A percentile compares a stretch with the other conserved stretches of the same genome.
Evolutionary conservation across 2,113 vertebrate genomes (phyloP).

Genomic region (Gila orcuttii): DNA sequence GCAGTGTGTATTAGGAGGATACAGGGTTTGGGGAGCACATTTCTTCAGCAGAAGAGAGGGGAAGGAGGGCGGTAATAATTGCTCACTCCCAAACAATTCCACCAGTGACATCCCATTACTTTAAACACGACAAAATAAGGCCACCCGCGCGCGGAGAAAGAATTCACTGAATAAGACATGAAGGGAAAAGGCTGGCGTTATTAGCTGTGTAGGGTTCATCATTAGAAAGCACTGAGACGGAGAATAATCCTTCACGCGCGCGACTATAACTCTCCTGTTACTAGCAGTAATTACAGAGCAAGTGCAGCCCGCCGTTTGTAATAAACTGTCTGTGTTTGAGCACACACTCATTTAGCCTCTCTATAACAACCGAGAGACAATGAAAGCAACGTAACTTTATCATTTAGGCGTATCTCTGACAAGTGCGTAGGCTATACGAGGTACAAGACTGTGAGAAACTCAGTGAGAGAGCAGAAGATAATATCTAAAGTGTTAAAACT

Average conservation of each 20-base stretch:
- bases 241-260: constrained; percentile 20
- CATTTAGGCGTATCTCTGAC: neutral
- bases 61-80: constrained; percentile 37
- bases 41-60: constrained; percentile 26
- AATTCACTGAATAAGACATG: constrained; percentile 40
- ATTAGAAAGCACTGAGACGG: constrained; percentile 37
- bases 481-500: neutral
- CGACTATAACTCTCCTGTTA: constrained; percentile 41
- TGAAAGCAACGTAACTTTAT: constrained; percentile 5
- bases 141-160: constrained; percentile 45
- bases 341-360: constrained; percentile 29
- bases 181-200: constrained; percentile 41
- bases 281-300: constrained; percentile 48
- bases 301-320: constrained; percentile 4
- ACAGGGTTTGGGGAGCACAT: neutral
- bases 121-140: constrained; percentile 56
- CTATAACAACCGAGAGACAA: constrained; percentile 19
- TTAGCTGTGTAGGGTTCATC: constrained; percentile 44
- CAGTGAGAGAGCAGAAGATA: too few species aligned
- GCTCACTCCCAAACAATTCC: constrained; percentile 49
- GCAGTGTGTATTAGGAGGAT: neutral
- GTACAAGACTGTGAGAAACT: neutral
- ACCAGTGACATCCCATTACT: constrained; percentile 49
- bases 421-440: neutral
- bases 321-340: constrained; percentile 46